Conservation (phyloP, 2,888 invertebrate genomes). For the Xylota segnis region DNA sequence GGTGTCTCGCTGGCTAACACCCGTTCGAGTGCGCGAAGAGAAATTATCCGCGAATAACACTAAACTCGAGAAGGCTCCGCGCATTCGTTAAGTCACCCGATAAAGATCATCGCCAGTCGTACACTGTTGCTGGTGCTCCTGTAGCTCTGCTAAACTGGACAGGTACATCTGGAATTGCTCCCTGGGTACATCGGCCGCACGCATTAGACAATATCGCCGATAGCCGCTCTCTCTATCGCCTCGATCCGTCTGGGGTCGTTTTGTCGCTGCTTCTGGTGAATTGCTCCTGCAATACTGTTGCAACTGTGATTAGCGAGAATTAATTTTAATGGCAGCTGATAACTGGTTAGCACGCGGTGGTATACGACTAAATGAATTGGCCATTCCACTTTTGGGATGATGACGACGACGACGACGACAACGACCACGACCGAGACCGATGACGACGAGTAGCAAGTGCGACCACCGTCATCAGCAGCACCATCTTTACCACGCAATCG, state of each 20-base stretch:
- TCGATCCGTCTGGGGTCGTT: constrained; percentile 22
- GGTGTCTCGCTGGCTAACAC: constrained; percentile 61
- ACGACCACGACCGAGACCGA: not conserved
- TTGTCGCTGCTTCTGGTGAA: constrained; percentile 19
- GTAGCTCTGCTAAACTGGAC: constrained; percentile 62
- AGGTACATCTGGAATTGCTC: constrained; percentile 72
- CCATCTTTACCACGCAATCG: constrained; percentile 40
- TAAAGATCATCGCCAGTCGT: constrained; percentile 64
- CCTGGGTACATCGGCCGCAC: constrained; percentile 71
- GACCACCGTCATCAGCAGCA: constrained; percentile 39
- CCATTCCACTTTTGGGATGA: constrained; percentile 67
- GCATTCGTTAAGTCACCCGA: constrained; percentile 71
- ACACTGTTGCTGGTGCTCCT: constrained; percentile 41
- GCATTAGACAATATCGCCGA: constrained; percentile 74
- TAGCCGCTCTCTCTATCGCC: constrained; percentile 42
- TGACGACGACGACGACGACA: constrained; percentile 9
- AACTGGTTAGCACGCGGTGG: constrained; percentile 73
- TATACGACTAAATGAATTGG: constrained; percentile 71
- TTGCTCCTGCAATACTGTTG: constrained; percentile 33
- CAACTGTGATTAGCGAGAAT: constrained; percentile 73
- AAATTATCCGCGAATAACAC: constrained; percentile 70
- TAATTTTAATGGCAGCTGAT: constrained; percentile 76
- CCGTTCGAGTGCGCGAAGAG: constrained; percentile 58
- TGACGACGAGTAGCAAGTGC: constrained; percentile 56
- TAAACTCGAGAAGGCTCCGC: constrained; percentile 51